Conservation (phyloP, 2,888 invertebrate genomes). For the Aleiodes alternator region DNA sequence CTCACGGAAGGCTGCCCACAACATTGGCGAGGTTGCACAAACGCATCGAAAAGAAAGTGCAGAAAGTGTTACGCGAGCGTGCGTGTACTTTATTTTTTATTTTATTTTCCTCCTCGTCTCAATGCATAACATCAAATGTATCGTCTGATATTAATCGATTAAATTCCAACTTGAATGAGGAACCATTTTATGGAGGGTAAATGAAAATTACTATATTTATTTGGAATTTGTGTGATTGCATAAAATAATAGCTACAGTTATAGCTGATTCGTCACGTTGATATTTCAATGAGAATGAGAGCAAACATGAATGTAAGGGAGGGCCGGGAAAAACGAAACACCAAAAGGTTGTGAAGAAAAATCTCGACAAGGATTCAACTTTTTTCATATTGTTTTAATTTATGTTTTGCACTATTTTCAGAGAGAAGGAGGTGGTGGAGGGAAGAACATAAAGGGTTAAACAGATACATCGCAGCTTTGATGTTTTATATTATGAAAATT, state of each 20-base stretch:
- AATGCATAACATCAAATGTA: not conserved
- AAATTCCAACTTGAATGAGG: not conserved
- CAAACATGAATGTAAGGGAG: too few relatives aligned
- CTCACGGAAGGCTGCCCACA: not conserved
- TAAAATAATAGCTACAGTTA: too few relatives aligned
- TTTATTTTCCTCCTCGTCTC: not conserved
- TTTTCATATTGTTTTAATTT: not conserved
- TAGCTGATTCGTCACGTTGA: not conserved
- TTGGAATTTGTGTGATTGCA: not conserved
- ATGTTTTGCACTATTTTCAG: too few relatives aligned
- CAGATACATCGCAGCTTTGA: too few relatives aligned
- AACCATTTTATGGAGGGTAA: not conserved
- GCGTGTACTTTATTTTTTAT: conserved; percentile 36
- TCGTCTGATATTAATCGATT: not conserved
- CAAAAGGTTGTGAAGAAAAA: too few relatives aligned
- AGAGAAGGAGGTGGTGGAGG: too few relatives aligned
- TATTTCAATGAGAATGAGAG: too few relatives aligned
- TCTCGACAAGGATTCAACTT: not conserved
- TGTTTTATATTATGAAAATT: too few relatives aligned
- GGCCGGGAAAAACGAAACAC: too few relatives aligned
- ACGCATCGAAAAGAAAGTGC: conserved; percentile 60
- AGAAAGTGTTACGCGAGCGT: conserved; percentile 60
- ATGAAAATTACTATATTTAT: conserved; percentile 6
- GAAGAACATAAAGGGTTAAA: too few relatives aligned
- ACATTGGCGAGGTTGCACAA: conserved; percentile 46